These are phyloP conservation scores for Microctenopoma stevenorrisi DNA, from an alignment of 2,797 vertebrate species.

Conservation along the genomic window DNA sequence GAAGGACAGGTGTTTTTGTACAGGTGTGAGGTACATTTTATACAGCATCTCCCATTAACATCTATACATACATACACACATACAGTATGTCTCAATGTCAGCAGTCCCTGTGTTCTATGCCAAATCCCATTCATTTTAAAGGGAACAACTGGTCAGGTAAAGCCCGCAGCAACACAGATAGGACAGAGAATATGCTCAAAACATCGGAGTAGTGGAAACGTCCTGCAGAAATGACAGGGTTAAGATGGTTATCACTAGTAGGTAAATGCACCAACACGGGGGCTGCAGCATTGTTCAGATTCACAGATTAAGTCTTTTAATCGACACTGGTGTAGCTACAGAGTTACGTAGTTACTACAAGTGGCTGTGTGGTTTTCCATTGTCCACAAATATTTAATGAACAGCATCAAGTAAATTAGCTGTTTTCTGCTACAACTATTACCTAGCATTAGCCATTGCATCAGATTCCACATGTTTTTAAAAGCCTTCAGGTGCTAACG, in stretches of 20 bases:
- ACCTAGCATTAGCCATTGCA: slow-evolving; percentile 9
- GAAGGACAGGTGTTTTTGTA: slow-evolving; percentile 29
- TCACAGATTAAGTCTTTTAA: slow-evolving; percentile 16
- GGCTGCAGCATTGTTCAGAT: slow-evolving; percentile 20
- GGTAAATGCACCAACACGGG: slow-evolving; percentile 4
- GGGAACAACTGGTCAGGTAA: not conserved
- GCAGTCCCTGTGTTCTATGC: slow-evolving; percentile 2
- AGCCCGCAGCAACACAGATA: not conserved
- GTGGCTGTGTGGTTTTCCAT: slow-evolving; percentile 7
- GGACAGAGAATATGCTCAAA: slow-evolving; percentile 1
- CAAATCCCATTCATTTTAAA: slow-evolving; percentile 8
- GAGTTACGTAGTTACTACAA: slow-evolving; percentile 3
- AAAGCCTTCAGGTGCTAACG: slow-evolving; percentile 1
- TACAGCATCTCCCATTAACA: slow-evolving; percentile 7
- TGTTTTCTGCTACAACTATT: slow-evolving; percentile 9
- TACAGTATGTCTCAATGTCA: slow-evolving; percentile 25
- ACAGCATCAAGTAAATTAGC: slow-evolving; percentile 2
- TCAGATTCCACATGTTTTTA: not conserved
- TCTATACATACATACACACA: slow-evolving; percentile 24
- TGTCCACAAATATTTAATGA: slow-evolving; percentile 4
- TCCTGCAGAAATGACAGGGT: slow-evolving; percentile 7
- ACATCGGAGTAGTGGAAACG: not conserved
- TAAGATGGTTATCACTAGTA: slow-evolving; percentile 12
- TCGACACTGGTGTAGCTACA: slow-evolving; percentile 11
- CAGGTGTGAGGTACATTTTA: slow-evolving; percentile 24